Evolutionary conservation across 2,888 invertebrate species (phyloP), one percentile per base, ranked within the genome.

Genomic region (Lepetodrilus schrolli): DNA sequence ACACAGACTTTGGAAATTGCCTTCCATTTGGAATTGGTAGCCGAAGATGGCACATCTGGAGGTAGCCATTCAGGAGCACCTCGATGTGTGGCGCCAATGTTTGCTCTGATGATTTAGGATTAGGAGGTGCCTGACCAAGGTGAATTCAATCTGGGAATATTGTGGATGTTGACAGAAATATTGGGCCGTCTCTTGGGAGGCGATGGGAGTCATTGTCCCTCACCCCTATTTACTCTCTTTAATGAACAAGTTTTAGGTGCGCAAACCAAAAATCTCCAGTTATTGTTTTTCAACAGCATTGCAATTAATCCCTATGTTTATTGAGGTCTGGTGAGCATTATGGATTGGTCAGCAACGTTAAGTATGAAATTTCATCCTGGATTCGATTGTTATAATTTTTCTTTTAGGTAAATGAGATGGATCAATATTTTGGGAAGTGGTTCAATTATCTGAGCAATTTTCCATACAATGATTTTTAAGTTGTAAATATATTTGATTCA

Each of bases 161-260:
- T 58, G 58, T 58, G 30, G 30, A 34, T 58, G 58, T 58, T 58
- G 58, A 58, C 58, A 58, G 58, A 58, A 58, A 58, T 58, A 58
- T 58, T 58, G 58, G 30, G 58, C 34, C 17, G 58, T 58, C 58
- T 58, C 17, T 17, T 23, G 17, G 23, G 30, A 17, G 17, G 58
- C 26, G 34, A 58, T 30, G 34, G 13, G 30, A 58, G n/a, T 58
- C 58, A 30, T 58, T 58, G 58, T 58, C 58, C 58, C 17, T 21
- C 58, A 30, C n/a, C 30, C 58, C 23, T 58, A 30, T 58, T 58
- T 58, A 34, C 58, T 34, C 30, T 5, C 17, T 23, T 30, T 58
- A 58, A 58, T 58, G 58, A 58, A 58, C 58, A 58, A 26, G 58
- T 58, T 58, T 30, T 34, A 17, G 58, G 34, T 58, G 58, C 30